phyloP scores from a whole-genome alignment of 1,140 invertebrate genomes.

The Anastrepha obliqua region DNA sequence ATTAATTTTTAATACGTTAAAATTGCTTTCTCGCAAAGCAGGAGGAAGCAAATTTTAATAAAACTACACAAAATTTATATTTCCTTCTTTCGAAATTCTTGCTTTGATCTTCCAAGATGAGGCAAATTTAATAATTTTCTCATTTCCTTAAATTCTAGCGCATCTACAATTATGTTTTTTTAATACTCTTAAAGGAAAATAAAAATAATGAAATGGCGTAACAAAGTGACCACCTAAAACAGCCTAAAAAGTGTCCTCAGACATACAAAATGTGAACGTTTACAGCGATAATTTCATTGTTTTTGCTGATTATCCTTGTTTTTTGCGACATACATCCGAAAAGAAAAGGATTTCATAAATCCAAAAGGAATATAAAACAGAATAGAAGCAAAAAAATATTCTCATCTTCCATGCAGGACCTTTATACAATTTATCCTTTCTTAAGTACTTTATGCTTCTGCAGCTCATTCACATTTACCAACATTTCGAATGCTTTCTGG shows the following conservation, averaged over 20 bases:
- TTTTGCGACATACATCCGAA: background rate
- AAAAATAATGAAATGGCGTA: background rate
- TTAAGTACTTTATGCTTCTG: slow-evolving; percentile 22
- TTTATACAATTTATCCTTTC: slow-evolving; percentile 22
- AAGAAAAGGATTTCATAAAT: background rate
- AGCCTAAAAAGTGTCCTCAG: background rate
- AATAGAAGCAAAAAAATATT: background rate
- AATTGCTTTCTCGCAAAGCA: no score
- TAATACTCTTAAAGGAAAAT: background rate
- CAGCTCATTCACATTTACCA: background rate
- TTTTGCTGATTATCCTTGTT: slow-evolving; percentile 13
- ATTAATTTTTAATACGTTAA: no score
- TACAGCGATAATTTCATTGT: background rate
- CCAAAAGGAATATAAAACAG: background rate
- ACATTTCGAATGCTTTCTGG: background rate
- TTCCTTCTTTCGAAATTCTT: no score
- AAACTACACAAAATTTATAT: no score
- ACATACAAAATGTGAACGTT: background rate
- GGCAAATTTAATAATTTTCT: background rate
- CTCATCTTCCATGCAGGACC: background rate
- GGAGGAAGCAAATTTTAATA: no score
- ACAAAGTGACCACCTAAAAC: background rate
- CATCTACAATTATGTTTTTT: background rate
- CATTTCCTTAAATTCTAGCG: background rate
- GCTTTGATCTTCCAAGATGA: no score